A percentile compares a stretch with the other conserved stretches of the same genome.
phyloP scores from a whole-genome alignment of 92 coral and sea anemone genomes.

The Phenganax marumi region DNA sequence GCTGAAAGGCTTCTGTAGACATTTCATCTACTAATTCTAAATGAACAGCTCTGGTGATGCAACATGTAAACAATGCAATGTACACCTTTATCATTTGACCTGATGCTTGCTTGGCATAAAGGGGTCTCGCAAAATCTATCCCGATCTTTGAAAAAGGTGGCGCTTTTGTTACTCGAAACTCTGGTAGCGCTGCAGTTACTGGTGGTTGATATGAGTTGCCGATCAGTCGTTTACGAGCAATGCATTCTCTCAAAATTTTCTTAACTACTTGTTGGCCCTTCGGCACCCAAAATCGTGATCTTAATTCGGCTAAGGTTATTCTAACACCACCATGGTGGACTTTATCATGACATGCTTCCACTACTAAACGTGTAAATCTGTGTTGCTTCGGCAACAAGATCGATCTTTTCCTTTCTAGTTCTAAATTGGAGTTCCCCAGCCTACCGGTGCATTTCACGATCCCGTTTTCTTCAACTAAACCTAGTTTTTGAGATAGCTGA shows the following conservation, averaged over 20 bases:
- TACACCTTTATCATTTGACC: no score
- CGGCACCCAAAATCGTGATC: constrained; percentile 33
- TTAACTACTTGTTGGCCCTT: constrained; percentile 1
- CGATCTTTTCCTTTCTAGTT: neutral
- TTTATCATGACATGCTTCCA: neutral
- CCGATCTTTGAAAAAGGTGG: no score
- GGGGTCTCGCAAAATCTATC: neutral
- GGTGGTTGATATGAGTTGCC: neutral
- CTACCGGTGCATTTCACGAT: no score
- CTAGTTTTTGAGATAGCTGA: no score
- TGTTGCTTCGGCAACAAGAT: constrained; percentile 11
- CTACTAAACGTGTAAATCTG: neutral
- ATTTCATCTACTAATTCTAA: constrained; percentile 26
- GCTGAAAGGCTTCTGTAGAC: neutral
- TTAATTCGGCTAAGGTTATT: no score
- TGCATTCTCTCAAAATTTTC: neutral
- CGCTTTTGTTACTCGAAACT: constrained; percentile 16
- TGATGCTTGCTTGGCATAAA: no score
- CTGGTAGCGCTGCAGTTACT: constrained; percentile 25
- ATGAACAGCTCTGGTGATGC: constrained; percentile 17
- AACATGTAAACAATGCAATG: no score
- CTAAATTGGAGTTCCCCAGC: constrained; percentile 4
- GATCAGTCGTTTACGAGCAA: neutral
- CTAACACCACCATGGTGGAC: constrained; percentile 28
- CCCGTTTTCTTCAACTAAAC: no score